A percentile compares a stretch with the other conserved stretches of the same genome.
Evolutionary conservation across 2,888 invertebrate genomes (phyloP).

Genomic region (Caenorhabditis imperialis): DNA sequence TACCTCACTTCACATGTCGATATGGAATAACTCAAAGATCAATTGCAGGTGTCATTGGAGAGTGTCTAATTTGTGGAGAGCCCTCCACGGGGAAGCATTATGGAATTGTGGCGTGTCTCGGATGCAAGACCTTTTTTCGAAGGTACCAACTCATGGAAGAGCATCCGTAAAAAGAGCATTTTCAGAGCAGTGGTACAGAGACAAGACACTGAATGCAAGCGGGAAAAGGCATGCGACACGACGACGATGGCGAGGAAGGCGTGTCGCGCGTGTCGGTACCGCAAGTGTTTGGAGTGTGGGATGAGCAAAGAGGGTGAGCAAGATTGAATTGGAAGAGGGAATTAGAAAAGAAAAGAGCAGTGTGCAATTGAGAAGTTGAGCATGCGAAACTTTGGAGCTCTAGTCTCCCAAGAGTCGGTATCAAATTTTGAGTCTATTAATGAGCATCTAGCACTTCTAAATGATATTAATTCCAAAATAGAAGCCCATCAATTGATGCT

Average conservation of each 20-base stretch:
- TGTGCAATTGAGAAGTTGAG: too few relatives aligned
- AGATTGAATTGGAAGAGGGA: too few relatives aligned
- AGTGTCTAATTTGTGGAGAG: slow-evolving; percentile 71
- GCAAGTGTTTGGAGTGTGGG: slow-evolving; percentile 76
- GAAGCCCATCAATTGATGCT: too few relatives aligned
- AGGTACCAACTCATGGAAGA: slow-evolving; percentile 52
- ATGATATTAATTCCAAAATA: too few relatives aligned
- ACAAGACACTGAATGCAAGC: slow-evolving; percentile 75
- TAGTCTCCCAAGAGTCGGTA: too few relatives aligned
- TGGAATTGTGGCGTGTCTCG: slow-evolving; percentile 76
- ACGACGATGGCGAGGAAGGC: slow-evolving; percentile 69
- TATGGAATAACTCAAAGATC: background rate
- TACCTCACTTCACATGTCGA: too few relatives aligned
- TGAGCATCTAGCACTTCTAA: too few relatives aligned
- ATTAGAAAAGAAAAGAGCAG: too few relatives aligned
- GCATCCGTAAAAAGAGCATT: too few relatives aligned
- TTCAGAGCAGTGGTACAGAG: slow-evolving; percentile 77
- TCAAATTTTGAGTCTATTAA: too few relatives aligned
- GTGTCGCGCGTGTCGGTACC: slow-evolving; percentile 77
- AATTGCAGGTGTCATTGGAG: slow-evolving; percentile 64
- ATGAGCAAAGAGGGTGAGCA: slow-evolving; percentile 76
- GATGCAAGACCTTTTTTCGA: slow-evolving; percentile 78
- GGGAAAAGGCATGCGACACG: slow-evolving; percentile 70
- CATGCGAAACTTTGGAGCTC: too few relatives aligned
- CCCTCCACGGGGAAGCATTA: slow-evolving; percentile 76